Conservation (phyloP, 1,140 invertebrate species). For the Pseudomyrmex dendroicus region DNA sequence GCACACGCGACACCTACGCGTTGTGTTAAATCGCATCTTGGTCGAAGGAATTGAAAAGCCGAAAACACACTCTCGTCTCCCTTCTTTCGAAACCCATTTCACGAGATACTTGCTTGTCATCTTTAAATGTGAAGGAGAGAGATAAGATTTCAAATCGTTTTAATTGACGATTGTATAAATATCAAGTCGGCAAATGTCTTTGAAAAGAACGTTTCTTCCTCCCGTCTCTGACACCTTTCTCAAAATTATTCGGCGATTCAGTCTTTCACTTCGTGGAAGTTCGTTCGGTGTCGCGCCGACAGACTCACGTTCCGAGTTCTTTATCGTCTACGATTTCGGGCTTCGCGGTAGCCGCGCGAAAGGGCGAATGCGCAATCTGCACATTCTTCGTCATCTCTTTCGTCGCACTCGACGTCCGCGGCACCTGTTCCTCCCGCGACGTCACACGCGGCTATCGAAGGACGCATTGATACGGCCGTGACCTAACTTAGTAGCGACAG, state of each 20-base stretch:
- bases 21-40: background rate
- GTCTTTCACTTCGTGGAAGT: constrained; percentile 11
- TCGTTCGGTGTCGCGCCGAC: background rate
- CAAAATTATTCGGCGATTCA: constrained; percentile 4
- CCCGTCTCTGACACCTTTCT: background rate
- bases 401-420: background rate
- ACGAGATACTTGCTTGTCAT: background rate
- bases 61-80: background rate
- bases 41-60: no score
- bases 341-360: background rate
- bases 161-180: no score
- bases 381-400: background rate
- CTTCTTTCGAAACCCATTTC: background rate
- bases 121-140: background rate
- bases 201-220: background rate
- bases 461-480: constrained; percentile 75
- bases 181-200: no score
- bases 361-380: background rate
- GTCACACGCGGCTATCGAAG: constrained; percentile 63
- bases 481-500: constrained; percentile 75
- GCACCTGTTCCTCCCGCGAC: constrained; percentile 50
- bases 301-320: constrained; percentile 2
- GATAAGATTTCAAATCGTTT: no score
- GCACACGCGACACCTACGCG: no score
- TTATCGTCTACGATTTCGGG: constrained; percentile 45